A percentile compares a stretch with the other conserved stretches of the same genome.
Evolutionary conservation across 2,888 invertebrate species (phyloP).

Genomic region (Yponomeuta evonymella): DNA sequence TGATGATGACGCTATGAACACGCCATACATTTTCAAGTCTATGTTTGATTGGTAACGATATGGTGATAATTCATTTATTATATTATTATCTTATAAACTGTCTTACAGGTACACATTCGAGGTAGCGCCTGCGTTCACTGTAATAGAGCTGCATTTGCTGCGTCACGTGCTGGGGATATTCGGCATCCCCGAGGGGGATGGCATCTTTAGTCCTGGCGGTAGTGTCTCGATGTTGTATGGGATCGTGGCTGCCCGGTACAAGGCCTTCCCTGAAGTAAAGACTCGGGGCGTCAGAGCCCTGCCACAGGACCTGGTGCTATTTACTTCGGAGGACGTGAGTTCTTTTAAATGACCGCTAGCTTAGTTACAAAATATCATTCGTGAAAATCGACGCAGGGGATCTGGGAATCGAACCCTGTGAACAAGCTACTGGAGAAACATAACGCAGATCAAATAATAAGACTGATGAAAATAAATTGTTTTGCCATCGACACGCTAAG

Average conservation of each 20-base stretch:
- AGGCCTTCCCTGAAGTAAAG: constrained; percentile 81
- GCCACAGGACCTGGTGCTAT: constrained; percentile 79
- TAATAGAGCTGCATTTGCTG: constrained; percentile 82
- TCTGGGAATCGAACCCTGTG: too few species aligned
- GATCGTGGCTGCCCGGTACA: constrained; percentile 80
- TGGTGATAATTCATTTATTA: too few species aligned
- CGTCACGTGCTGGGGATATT: constrained; percentile 76
- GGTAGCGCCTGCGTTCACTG: constrained; percentile 86
- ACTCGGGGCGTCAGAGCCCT: constrained; percentile 77
- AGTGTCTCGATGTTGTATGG: constrained; percentile 88
- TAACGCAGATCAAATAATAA: too few species aligned
- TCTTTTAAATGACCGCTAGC: background rate
- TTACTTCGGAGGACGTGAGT: constrained; percentile 85
- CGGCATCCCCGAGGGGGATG: constrained; percentile 82
- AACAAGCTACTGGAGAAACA: too few species aligned
- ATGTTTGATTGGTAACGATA: too few species aligned
- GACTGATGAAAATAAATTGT: too few species aligned
- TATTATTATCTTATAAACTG: background rate
- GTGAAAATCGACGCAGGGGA: too few species aligned
- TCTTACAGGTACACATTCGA: constrained; percentile 83
- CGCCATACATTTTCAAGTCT: too few species aligned
- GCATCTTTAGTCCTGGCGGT: constrained; percentile 87
- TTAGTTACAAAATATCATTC: too few species aligned
- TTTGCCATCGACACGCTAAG: too few species aligned
- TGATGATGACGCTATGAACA: too few species aligned